These are phyloP conservation scores for Drosophila recens DNA, from an alignment of 2,888 invertebrate species.

Conservation along the genomic window DNA sequence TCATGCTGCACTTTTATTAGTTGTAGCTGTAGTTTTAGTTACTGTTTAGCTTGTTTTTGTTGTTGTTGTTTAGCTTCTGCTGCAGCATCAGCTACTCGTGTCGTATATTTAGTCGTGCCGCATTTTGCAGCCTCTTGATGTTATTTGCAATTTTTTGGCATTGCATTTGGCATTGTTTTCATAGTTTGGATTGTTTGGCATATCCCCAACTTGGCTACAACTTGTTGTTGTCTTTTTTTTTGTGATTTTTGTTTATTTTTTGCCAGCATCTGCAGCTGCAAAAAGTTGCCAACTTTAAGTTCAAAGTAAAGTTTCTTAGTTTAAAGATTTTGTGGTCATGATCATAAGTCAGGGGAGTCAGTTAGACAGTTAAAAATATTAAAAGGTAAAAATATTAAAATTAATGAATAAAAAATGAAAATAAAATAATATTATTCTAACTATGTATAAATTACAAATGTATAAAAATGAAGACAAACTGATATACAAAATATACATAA, in stretches of 20 bases:
- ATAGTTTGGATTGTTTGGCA: constrained; percentile 59
- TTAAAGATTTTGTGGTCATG: constrained; percentile 33
- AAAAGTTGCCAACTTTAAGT: constrained; percentile 23
- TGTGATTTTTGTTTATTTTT: constrained; percentile 14
- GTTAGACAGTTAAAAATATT: neutral
- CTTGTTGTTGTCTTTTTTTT: constrained; percentile 29
- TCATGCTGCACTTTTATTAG: neutral
- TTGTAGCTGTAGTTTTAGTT: constrained; percentile 10
- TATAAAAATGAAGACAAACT: neutral
- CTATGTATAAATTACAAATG: neutral
- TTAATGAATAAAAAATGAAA: neutral
- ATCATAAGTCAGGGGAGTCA: constrained; percentile 36
- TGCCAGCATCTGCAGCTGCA: constrained; percentile 42
- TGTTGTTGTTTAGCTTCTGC: constrained; percentile 15
- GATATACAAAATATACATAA: too few species aligned
- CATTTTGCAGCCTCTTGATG: constrained; percentile 52
- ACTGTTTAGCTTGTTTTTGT: constrained; percentile 11
- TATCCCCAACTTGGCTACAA: constrained; percentile 36
- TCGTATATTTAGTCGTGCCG: constrained; percentile 50
- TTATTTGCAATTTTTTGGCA: constrained; percentile 63
- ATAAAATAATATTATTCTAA: neutral
- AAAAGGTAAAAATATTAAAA: neutral
- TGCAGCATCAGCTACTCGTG: constrained; percentile 29
- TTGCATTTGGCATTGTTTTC: constrained; percentile 64
- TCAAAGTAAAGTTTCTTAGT: constrained; percentile 21